Percentiles rank a stretch among this genome's conserved stretches.
Evolutionary conservation across 2,797 vertebrate genomes (phyloP).

Genomic region (Adrianichthys oophorus): DNA sequence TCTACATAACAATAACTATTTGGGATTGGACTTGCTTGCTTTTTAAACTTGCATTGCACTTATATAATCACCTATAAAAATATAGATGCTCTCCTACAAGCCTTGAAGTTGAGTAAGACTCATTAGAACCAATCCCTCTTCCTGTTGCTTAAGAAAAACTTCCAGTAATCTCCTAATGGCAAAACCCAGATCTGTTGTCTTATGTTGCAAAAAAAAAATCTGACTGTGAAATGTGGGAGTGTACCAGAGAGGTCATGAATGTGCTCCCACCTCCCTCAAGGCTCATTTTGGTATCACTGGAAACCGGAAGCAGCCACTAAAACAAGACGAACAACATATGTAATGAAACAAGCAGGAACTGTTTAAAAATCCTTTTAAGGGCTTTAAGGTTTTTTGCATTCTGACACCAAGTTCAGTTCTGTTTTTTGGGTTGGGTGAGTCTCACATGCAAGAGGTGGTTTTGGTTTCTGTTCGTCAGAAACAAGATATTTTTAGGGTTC

Average conservation of each 20-base stretch:
- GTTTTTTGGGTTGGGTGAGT: slow-evolving; percentile 3
- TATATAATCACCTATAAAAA: too few species aligned
- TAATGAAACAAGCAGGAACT: slow-evolving; percentile 18
- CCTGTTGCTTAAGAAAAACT: slow-evolving; percentile 38
- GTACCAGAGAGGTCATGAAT: slow-evolving; percentile 17
- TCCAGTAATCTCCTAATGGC: slow-evolving; percentile 46
- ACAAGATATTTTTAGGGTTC: not conserved
- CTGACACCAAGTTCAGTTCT: slow-evolving; percentile 3
- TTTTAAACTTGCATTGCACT: too few species aligned
- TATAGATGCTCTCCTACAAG: too few species aligned
- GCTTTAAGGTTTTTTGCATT: not conserved
- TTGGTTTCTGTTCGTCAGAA: not conserved
- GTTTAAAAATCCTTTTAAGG: not conserved
- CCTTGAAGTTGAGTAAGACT: slow-evolving; percentile 55
- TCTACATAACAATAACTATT: too few species aligned
- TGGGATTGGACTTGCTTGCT: too few species aligned
- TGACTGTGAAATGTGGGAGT: slow-evolving; percentile 53
- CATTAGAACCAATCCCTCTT: slow-evolving; percentile 40
- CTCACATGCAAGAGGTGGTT: not conserved
- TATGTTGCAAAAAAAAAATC: slow-evolving; percentile 35
- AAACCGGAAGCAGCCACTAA: slow-evolving; percentile 57
- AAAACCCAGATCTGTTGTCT: slow-evolving; percentile 39
- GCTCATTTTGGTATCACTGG: slow-evolving; percentile 25
- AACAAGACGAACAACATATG: slow-evolving; percentile 31
- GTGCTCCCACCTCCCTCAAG: slow-evolving; percentile 8